A percentile compares a stretch with the other conserved stretches of the same genome.
phyloP scores from a whole-genome alignment of 2,888 invertebrate genomes.

The Patella pellucida region DNA sequence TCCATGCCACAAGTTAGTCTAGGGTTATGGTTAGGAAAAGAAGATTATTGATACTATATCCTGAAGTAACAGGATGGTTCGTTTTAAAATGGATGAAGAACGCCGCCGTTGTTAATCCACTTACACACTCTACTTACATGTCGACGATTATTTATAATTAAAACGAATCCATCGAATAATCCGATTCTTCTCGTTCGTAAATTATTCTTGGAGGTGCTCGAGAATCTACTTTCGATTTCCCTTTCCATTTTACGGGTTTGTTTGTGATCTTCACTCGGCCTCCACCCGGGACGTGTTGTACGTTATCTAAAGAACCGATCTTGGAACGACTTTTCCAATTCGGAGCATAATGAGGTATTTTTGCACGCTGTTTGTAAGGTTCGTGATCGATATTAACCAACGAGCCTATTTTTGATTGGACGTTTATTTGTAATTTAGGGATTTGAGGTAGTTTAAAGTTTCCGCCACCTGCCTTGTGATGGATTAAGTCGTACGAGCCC shows the following conservation, averaged over 20 bases:
- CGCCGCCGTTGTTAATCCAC: no score
- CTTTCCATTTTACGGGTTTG: slow-evolving; percentile 44
- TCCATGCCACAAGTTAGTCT: no score
- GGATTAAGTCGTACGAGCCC: slow-evolving; percentile 47
- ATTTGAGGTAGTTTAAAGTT: slow-evolving; percentile 26
- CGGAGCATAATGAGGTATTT: slow-evolving; percentile 26
- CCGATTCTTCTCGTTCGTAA: background rate
- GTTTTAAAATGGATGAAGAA: no score
- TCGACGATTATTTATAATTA: no score
- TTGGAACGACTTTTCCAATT: slow-evolving; percentile 50
- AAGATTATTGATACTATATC: no score
- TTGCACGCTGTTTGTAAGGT: slow-evolving; percentile 45
- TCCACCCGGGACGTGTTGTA: slow-evolving; percentile 47
- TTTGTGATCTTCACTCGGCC: slow-evolving; percentile 45
- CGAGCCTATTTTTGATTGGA: slow-evolving; percentile 52
- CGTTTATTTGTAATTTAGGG: slow-evolving; percentile 38
- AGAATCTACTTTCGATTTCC: slow-evolving; percentile 47
- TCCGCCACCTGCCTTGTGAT: slow-evolving; percentile 48
- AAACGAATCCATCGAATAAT: slow-evolving; percentile 1
- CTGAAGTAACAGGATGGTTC: no score
- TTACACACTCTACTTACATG: no score
- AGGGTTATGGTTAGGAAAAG: no score
- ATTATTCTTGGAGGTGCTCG: slow-evolving; percentile 17
- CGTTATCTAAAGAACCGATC: slow-evolving; percentile 53
- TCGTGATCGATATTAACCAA: slow-evolving; percentile 45